A percentile compares a stretch with the other conserved stretches of the same genome.
These are phyloP conservation scores for Nerophis ophidion DNA, from an alignment of 2,113 vertebrate species.

Conservation along the genomic window DNA sequence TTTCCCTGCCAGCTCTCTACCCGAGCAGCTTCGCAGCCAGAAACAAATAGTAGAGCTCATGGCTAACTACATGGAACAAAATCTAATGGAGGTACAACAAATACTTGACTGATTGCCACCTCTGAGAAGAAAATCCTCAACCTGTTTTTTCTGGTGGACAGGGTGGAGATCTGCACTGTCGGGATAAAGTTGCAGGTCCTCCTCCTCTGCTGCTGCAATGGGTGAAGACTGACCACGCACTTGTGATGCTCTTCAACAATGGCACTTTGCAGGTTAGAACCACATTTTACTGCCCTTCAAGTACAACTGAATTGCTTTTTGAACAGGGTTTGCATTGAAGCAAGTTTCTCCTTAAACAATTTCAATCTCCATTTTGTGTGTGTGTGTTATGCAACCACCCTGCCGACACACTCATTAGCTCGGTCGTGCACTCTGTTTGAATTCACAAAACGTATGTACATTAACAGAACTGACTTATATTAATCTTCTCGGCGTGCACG, in stretches of 20 bases:
- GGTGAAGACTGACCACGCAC: conserved; percentile 94
- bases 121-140: neutral
- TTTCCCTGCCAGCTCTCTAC: conserved; percentile 77
- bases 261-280: conserved; percentile 85
- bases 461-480: too few species aligned
- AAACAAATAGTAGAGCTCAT: conserved; percentile 87
- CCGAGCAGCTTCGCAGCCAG: conserved; percentile 84
- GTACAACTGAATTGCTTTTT: too few species aligned
- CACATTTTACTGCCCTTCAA: neutral
- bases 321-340: too few species aligned
- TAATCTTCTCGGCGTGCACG: too few species aligned
- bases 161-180: conserved; percentile 88
- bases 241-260: conserved; percentile 94
- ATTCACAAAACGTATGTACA: too few species aligned
- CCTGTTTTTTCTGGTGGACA: conserved; percentile 34
- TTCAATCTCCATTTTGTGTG: too few species aligned
- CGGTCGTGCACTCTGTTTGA: too few species aligned
- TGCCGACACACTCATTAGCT: too few species aligned
- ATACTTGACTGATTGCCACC: neutral
- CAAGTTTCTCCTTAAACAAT: too few species aligned
- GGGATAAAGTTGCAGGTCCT: conserved; percentile 61
- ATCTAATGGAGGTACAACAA: conserved; percentile 85
- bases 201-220: conserved; percentile 89
- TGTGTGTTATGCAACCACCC: too few species aligned
- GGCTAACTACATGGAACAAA: conserved; percentile 94